Evolutionary conservation across 1,140 invertebrate species (phyloP), one percentile per base, ranked within the genome.

Genomic region (Lamellibrachia luymesi): DNA sequence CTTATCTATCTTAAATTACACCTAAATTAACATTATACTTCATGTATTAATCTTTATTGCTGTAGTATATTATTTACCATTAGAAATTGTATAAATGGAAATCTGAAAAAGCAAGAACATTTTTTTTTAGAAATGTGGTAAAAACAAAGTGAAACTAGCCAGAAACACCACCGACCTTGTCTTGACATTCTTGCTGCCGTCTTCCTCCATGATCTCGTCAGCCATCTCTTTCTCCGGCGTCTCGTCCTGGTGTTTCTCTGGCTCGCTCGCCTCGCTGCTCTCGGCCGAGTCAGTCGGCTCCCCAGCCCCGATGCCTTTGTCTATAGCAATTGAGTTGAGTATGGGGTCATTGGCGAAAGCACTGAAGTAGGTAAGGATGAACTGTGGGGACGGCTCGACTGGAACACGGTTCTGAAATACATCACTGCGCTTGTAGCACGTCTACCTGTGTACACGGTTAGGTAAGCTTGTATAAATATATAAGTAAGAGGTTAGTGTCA

Each of bases 271-370:
- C 51, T 95, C 94, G 93, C 95, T 94, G 91, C 95, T 94, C 56
- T 95, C 94, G 22, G 94, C 93, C 80, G 93, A 93, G 6, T 94
- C 93, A 4, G 92, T 89, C 4, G 91, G 50, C 25, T 93, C 94
- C 6, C 90, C 93, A 90, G 92, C 94, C 56, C 93, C 90, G 50
- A 92, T 92, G 22, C 50, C 22, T 49, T 91, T 92, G 64, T 91
- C 92, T 22, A 51, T 89, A 27, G 51, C 10, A n/a, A 38, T 22
- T n/a, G 38, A 51, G 91, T 95, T 96, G 64, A 95, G 93, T 93
- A 98, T 97, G 6, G 98, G 98, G 96, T 99, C 98, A 94, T 98
- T 97, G 92, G 97, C 97, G 96, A 98, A 99, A n/a, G 98, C 98
- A 91, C 97, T 97, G 95, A 98, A 98, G 95, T 98, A 99, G 25